These are phyloP conservation scores for Thrips palmi DNA, from an alignment of 1,140 invertebrate species.

Conservation along the genomic window DNA sequence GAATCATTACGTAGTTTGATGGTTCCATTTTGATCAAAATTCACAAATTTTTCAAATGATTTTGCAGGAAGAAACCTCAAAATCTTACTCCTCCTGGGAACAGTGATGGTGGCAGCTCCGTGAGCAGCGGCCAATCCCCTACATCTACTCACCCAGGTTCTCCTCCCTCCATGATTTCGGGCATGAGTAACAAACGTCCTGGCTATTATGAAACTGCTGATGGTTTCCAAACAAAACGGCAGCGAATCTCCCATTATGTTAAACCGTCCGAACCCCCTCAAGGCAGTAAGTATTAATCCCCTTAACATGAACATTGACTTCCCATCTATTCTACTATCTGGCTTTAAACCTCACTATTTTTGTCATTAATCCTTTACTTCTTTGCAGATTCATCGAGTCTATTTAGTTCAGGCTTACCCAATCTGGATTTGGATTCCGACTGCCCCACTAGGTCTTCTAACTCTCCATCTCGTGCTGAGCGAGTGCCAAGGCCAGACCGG, in stretches of 20 bases:
- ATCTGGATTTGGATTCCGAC: too few species aligned
- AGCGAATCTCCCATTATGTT: constrained; percentile 60
- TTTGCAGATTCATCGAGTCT: too few species aligned
- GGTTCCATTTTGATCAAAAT: not conserved
- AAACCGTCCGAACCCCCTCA: constrained; percentile 24
- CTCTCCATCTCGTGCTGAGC: too few species aligned
- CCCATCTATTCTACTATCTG: too few species aligned
- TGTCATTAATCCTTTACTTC: too few species aligned
- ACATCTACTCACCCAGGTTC: constrained; percentile 46
- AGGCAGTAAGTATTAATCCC: not conserved
- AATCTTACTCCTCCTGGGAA: constrained; percentile 72
- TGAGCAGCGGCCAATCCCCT: constrained; percentile 44
- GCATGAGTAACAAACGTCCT: constrained; percentile 27
- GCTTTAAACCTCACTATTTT: too few species aligned
- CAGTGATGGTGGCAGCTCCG: constrained; percentile 52
- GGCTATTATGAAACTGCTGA: constrained; percentile 37
- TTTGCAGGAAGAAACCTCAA: constrained; percentile 58
- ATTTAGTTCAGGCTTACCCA: too few species aligned
- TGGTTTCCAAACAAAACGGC: constrained; percentile 51
- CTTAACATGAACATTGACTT: not conserved
- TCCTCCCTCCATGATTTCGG: constrained; percentile 29
- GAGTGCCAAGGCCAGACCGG: too few species aligned
- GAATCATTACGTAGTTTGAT: not conserved
- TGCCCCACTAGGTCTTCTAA: too few species aligned
- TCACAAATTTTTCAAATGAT: not conserved